Conservation (phyloP, 1,140 invertebrate species). For the Gryon sp. region DNA sequence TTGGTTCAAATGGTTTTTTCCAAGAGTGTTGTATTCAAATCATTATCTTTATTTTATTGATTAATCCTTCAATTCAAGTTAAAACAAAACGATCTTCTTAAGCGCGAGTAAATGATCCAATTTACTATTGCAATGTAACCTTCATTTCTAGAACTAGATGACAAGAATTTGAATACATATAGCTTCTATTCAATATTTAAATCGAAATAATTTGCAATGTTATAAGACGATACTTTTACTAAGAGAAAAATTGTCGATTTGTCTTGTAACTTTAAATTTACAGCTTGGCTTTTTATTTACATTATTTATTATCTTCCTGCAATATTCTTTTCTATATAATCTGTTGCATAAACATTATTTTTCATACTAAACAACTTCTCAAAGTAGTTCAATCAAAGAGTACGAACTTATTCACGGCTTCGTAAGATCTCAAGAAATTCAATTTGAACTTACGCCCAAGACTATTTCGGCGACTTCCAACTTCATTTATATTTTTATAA, state of each 20-base stretch:
- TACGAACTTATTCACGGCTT: slow-evolving; percentile 26
- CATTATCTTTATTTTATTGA: too few relatives aligned
- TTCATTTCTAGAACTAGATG: too few relatives aligned
- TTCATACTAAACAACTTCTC: slow-evolving; percentile 37
- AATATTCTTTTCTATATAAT: background rate
- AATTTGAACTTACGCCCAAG: slow-evolving; percentile 30
- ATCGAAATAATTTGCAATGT: slow-evolving; percentile 11
- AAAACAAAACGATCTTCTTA: too few relatives aligned
- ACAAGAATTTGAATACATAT: slow-evolving; percentile 16
- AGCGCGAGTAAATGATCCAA: too few relatives aligned
- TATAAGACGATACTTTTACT: slow-evolving; percentile 18
- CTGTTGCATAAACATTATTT: slow-evolving; percentile 23
- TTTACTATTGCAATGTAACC: too few relatives aligned
- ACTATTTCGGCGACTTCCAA: background rate
- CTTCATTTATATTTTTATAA: slow-evolving; percentile 8
- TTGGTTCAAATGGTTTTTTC: too few relatives aligned
- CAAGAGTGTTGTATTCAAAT: too few relatives aligned
- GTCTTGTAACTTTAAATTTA: background rate
- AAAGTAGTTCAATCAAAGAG: slow-evolving; percentile 12
- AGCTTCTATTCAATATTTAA: slow-evolving; percentile 23
- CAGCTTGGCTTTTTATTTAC: background rate
- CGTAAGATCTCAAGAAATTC: slow-evolving; percentile 18
- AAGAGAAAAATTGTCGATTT: slow-evolving; percentile 14
- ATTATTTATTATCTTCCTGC: slow-evolving; percentile 18
- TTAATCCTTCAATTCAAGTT: too few relatives aligned